Evolutionary conservation across 2,797 vertebrate genomes (phyloP), one percentile per base, ranked within the genome.

Genomic region (Pygocentrus nattereri): DNA sequence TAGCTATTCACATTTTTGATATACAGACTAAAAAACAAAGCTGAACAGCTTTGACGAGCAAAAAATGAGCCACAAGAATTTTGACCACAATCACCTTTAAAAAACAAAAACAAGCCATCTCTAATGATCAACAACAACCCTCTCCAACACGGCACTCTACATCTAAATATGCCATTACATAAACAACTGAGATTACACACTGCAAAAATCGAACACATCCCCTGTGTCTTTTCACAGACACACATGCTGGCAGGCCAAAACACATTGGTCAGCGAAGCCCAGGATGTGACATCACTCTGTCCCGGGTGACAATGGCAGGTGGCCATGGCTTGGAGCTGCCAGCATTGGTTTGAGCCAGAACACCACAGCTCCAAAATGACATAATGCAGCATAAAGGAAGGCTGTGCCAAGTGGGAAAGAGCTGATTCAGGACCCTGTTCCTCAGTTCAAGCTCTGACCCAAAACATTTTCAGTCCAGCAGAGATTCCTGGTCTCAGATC

Each of bases 261-360:
- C 83, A 79, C 73, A 59, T 10, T 81, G 52, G 44, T 81, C 81
- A 87, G 78, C 12, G 13, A 76, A 83, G 58, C 59, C 41, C 54
- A 78, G 82, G 84, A 84, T 84, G 78, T 86, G 80, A 83, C 82
- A 79, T 79, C 76, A 84, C 65, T 73, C 59, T 27, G 61, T 82
- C 71, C 70, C 58, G 5, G 15, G 71, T 31, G 10, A 76, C 76
- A 18, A 34, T 52, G 76, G 85, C 81, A 74, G 62, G 31, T 56
- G 23, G 72, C 84, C 73, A 86, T 62, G 72, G 61, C 25, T 75
- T 18, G 15, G 54, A 78, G 75, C 65, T 82, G 78, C 64, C 64
- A 78, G 74, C 31, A 58, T 25, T 16, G 18, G n/a, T 65, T 31
- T 18, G 15, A 76, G 75, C 68, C 75, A 79, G 74, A 72, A 19